Evolutionary conservation across 2,113 vertebrate species (phyloP), one percentile per base, ranked within the genome.

Genomic region (Prunella fulvescens): DNA sequence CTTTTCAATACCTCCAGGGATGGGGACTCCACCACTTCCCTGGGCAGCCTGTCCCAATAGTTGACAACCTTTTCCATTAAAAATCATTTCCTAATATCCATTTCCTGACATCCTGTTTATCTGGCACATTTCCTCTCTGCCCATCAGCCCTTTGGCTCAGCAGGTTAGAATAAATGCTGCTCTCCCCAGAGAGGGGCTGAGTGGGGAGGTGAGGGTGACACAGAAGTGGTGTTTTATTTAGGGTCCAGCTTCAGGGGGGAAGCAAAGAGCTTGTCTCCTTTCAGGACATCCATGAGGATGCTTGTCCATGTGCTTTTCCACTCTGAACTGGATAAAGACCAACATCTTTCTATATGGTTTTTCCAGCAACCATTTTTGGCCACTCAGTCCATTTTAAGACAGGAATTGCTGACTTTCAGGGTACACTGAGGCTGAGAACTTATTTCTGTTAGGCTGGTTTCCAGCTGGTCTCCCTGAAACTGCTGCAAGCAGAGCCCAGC

Each of bases 121-220:
- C 87, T 82, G 79, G 40, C 28, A 40, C 62, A 19, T 82, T 61
- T 61, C 29, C 25, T 11, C 70, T 86, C 53, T 56, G n/a, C 33
- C 45, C 5, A 0, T 48, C 71, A 76, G 53, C n/a, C n/a, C n/a
- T n/a, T 28, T 4, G 1, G n/a, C 50, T 80, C 71, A 39, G 58
- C 48, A n/a, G 14, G 20, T 54, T 66, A 39, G 65, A 85, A 66
- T 72, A 91, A 69, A 48, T 54, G 45, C n/a, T 66, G 31, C 42
- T 66, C 10, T 70, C n/a, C 35, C 44, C 51, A 69, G 42, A 89
- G 33, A 50, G n/a, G 45, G 39, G 15, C 11, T 77, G 69, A 64
- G 5, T 12, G 12, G 5, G 3, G 19, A 19, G 5, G 2, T 0
- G 0, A 61, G 31, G 3, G 10, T 85, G 72, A 70, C 53, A 57